These are phyloP conservation scores for Ibidorhyncha struthersii DNA, from an alignment of 2,113 vertebrate species.

Conservation along the genomic window DNA sequence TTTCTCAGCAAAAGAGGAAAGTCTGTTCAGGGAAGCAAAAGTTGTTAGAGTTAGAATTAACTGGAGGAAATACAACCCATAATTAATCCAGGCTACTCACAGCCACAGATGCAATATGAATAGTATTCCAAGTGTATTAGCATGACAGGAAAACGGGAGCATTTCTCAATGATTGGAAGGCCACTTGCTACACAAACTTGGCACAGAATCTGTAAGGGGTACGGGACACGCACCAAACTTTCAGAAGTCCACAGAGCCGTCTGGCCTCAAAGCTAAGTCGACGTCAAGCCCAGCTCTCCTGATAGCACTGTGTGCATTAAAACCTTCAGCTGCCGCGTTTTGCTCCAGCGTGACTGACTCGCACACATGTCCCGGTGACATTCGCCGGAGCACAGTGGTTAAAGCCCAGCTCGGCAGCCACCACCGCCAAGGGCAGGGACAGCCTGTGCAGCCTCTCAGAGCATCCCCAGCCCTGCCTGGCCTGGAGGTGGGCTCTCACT, in stretches of 20 bases:
- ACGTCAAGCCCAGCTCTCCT: not conserved
- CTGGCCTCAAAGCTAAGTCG: accelerated
- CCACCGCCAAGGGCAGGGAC: not conserved
- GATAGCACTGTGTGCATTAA: not conserved
- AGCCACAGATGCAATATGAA: not conserved
- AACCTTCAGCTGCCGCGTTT: not conserved
- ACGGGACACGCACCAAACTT: not conserved
- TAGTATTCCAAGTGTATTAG: not conserved
- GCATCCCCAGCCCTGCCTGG: not conserved
- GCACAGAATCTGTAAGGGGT: not conserved
- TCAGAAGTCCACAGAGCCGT: not conserved
- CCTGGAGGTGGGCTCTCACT: not conserved
- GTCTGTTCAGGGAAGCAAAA: not conserved
- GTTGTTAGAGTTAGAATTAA: slow-evolving; percentile 22
- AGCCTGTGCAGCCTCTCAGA: not conserved
- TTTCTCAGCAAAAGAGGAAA: not conserved
- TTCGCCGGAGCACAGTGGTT: accelerated
- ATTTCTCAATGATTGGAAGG: not conserved
- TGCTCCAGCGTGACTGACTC: not conserved
- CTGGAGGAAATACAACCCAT: not conserved
- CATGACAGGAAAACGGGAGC: not conserved
- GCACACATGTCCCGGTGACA: accelerated
- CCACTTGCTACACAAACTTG: not conserved
- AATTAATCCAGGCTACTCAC: not conserved
- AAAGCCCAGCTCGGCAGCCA: not conserved